Conservation (phyloP, 2,113 vertebrate genomes). For the Mandrillus leucophaeus region DNA sequence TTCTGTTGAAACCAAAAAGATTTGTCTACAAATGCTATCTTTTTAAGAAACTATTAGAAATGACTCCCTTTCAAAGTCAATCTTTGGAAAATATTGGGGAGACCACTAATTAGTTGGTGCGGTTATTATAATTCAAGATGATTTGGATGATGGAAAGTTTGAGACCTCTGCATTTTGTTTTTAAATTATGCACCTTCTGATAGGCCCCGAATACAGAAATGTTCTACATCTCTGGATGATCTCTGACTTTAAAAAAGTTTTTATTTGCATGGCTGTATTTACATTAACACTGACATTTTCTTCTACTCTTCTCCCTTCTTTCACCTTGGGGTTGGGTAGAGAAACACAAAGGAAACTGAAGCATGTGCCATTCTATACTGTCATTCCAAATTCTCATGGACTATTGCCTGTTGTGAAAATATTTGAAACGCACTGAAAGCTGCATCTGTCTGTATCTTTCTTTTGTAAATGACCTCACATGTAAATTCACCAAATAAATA, state of each 20-base stretch:
- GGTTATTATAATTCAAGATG: not conserved
- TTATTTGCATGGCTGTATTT: slow-evolving; percentile 86
- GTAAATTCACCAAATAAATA: slow-evolving; percentile 90
- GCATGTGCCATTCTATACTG: slow-evolving; percentile 85
- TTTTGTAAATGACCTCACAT: slow-evolving; percentile 88
- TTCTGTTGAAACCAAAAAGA: slow-evolving; percentile 69
- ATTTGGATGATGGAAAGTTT: not conserved
- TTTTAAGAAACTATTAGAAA: slow-evolving; percentile 61
- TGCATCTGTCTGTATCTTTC: slow-evolving; percentile 85
- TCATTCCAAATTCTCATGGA: slow-evolving; percentile 85
- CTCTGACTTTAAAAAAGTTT: slow-evolving; percentile 75
- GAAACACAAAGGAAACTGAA: slow-evolving; percentile 76
- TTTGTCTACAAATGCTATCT: slow-evolving; percentile 48
- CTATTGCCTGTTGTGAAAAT: slow-evolving; percentile 84
- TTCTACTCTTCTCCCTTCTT: slow-evolving; percentile 68
- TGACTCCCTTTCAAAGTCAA: slow-evolving; percentile 52
- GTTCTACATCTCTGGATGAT: slow-evolving; percentile 43
- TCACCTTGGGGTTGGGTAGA: slow-evolving; percentile 29
- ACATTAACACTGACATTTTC: slow-evolving; percentile 71
- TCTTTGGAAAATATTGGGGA: slow-evolving; percentile 17
- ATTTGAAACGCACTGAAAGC: slow-evolving; percentile 88
- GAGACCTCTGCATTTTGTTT: slow-evolving; percentile 42
- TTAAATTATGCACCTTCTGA: slow-evolving; percentile 15
- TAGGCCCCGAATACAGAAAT: slow-evolving; percentile 52
- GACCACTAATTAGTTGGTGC: not conserved